Evolutionary conservation across 2,888 invertebrate species (phyloP), one percentile per base, ranked within the genome.

Genomic region (Latrodectus elegans): DNA sequence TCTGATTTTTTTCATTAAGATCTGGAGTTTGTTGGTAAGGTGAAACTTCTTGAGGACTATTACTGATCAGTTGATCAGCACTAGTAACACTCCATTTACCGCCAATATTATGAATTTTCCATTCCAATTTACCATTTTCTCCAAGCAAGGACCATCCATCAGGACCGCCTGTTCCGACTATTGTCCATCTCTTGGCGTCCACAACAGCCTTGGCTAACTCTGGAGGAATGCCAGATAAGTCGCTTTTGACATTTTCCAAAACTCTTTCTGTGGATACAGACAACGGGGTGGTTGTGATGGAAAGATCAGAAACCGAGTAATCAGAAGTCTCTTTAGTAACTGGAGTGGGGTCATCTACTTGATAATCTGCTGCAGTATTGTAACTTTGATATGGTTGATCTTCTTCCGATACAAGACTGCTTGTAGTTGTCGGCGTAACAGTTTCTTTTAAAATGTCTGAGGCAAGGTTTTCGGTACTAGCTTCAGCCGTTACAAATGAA

Each of bases 41-140:
- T 8, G 10, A 38, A n/a, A 76, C 72, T 49, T 52, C 65, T 67
- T 71, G 72, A 10, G 53, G 26, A 51, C 65, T 55, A 67, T 74
- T 60, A 22, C 60, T 82, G 3, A 68, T 17, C 22, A 73, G n/a
- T 49, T 88, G 49, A 52, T 88, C 88, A n/a, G 84, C 84, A 55
- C 79, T 88, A 17, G 74, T 83, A 3, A 88, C 84, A 49, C 67
- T 79, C 88, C 88, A 88, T 38, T 84, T 65, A 8, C 84, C 88
- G 73, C 79, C 70, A n/a, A 84, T 71, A 64, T 88, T 84, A 14
- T 84, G 51, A 51, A 88, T 88, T 17, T 75, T 88, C 88, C 88
- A 88, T 53, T 88, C 88, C 53, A 88, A 26, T 22, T 65, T 17
- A 11, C 88, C 88, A 65, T 88, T 65, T 67, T 88, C 88, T 22